phyloP scores from a whole-genome alignment of 2,888 invertebrate genomes.

The Caenorhabditis drosophilae region DNA sequence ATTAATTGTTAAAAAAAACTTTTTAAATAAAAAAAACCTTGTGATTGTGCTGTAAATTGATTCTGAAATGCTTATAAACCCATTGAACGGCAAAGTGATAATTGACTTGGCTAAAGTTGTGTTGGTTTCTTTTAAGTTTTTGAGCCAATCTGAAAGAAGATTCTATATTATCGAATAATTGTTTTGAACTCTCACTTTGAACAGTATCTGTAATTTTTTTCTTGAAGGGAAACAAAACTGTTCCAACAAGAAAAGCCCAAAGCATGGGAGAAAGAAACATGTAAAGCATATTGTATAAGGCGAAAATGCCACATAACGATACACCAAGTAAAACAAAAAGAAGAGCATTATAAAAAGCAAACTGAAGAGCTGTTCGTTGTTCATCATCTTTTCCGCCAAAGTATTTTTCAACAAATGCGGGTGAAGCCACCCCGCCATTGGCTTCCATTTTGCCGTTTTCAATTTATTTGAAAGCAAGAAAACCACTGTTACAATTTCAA shows the following conservation, averaged over 20 bases:
- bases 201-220: conserved; percentile 77
- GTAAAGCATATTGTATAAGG: conserved; percentile 76
- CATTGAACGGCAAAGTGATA: conserved; percentile 76
- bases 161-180: not conserved
- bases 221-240: conserved; percentile 93
- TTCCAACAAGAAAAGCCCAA: conserved; percentile 96
- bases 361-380: conserved; percentile 59
- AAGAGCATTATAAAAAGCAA: conserved; percentile 65
- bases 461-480: not conserved
- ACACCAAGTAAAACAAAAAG: conserved; percentile 61
- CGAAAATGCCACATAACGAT: conserved; percentile 76
- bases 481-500: not conserved
- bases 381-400: conserved; percentile 38
- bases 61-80: conserved; percentile 45
- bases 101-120: conserved; percentile 72
- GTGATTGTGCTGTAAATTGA: conserved; percentile 44
- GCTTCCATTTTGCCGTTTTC: conserved; percentile 10
- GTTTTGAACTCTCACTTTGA: conserved; percentile 27
- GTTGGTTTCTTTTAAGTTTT: conserved; percentile 62
- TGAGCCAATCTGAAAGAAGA: conserved; percentile 57
- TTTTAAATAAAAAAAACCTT: conserved; percentile 17
- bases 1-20: conserved; percentile 8
- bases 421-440: conserved; percentile 21
- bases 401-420: conserved; percentile 31
- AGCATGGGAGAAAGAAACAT: conserved; percentile 81